A percentile compares a stretch with the other conserved stretches of the same genome.
These are phyloP conservation scores for Trogon surrucura DNA, from an alignment of 2,113 vertebrate genomes.

Conservation along the genomic window DNA sequence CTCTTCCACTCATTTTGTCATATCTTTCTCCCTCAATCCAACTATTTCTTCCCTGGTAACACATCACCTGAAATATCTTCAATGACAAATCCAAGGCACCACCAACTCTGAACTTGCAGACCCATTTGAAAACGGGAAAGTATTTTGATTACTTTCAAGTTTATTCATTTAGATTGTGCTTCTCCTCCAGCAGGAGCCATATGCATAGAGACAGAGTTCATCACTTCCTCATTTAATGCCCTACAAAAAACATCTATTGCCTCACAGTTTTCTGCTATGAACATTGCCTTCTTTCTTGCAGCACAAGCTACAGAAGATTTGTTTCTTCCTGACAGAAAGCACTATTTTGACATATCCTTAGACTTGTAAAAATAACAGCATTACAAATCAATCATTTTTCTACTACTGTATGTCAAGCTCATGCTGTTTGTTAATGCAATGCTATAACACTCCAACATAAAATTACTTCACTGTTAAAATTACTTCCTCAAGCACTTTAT, in stretches of 20 bases:
- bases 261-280: not conserved
- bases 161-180: not conserved
- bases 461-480: not conserved
- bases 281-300: not conserved
- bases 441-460: not conserved
- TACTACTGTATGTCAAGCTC: not conserved
- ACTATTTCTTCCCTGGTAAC: not conserved
- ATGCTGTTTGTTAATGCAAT: not conserved
- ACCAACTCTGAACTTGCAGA: not conserved
- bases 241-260: not conserved
- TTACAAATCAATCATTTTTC: not conserved
- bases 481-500: not conserved
- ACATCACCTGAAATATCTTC: not conserved
- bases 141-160: not conserved
- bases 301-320: not conserved
- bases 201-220: not conserved
- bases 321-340: not conserved
- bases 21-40: not conserved
- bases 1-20: not conserved
- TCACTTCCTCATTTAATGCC: not conserved
- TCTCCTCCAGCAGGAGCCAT: not conserved
- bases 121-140: accelerated
- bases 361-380: not conserved
- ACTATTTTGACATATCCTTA: not conserved
- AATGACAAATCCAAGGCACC: not conserved